Base-by-base conservation (phyloP, 64 coral and sea anemone species). In the Montipora foliosa region DNA sequence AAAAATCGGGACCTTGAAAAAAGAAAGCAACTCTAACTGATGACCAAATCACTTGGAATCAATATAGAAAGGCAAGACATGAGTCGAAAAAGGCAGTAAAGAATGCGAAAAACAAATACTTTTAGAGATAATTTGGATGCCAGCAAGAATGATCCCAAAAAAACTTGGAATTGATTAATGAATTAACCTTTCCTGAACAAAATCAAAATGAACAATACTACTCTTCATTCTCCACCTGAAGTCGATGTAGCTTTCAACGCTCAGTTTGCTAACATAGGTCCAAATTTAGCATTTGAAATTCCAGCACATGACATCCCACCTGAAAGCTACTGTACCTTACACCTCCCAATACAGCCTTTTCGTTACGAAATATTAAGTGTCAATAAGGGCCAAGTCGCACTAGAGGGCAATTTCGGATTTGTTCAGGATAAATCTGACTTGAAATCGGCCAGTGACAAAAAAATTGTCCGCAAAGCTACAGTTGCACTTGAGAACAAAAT, bases 401-500 rank as follows among this genome's bases (percentile, higher is more conserved):
- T 52, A 79, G 77, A 79, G 77, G 77, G 49, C 49, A 79, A 79
- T 79, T 79, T 79, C 76, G 47, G 76, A 79, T 79, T 79, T 79
- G 76, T 79, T 47, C 72, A 75, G 72, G 72, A 75, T 5, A 75
- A 75, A 75, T 75, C 72, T 37, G 72, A 75, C 72, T 75, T 75
- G 20, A 75, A 75, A 67, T 67, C 15, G 64, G 64, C 64, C 64
- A 67, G 64, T 67, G 64, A 16, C 64, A 67, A 67, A 67, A 67
- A 67, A 67, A 11, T 67, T 67, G 64, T 67, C 64, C 64, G 3
- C 0, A 16, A 67, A 67, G 64, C 12, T 67, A 67, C 64, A 67
- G 64, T 67, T 5, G 64, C 64, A 67, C 64, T 67, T 67, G 64
- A 67, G 64, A 67, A 67, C 15, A 67, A 67, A 67, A 67, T 67